A percentile compares a stretch with the other conserved stretches of the same genome.
These are phyloP conservation scores for Enteromius viviparus DNA, from an alignment of 2,797 vertebrate genomes.

Conservation along the genomic window DNA sequence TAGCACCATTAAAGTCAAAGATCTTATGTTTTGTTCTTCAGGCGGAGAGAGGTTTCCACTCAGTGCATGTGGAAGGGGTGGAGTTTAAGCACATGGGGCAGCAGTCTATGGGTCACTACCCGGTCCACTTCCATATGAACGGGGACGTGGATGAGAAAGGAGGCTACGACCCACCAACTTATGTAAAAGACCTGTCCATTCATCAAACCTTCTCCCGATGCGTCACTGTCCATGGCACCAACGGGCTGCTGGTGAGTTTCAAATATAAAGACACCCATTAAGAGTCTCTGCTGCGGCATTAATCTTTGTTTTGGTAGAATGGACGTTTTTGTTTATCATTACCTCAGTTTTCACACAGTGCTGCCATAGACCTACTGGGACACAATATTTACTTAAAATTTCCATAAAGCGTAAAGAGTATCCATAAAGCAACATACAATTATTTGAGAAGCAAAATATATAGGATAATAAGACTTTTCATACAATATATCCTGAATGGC, in stretches of 20 bases:
- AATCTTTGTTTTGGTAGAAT: neutral
- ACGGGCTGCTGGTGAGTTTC: slow-evolving; percentile 89
- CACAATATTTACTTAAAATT: neutral
- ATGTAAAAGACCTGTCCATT: slow-evolving; percentile 83
- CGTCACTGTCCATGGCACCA: slow-evolving; percentile 85
- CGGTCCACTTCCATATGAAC: slow-evolving; percentile 94
- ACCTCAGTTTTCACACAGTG: neutral
- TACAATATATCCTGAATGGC: neutral
- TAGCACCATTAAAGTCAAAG: neutral
- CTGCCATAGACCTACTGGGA: neutral
- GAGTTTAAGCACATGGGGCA: slow-evolving; percentile 95
- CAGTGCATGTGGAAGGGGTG: slow-evolving; percentile 87
- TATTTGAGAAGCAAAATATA: neutral
- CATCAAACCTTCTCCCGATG: slow-evolving; percentile 92
- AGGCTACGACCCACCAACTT: slow-evolving; percentile 87
- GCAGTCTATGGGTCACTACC: slow-evolving; percentile 95
- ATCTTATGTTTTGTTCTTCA: slow-evolving; percentile 59
- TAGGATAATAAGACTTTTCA: neutral
- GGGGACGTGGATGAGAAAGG: slow-evolving; percentile 90
- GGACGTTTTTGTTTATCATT: neutral
- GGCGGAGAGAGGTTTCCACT: slow-evolving; percentile 87
- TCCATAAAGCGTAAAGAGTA: no score
- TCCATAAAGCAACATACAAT: neutral
- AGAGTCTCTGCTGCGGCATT: neutral
- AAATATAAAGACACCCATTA: neutral